Evolutionary conservation across 2,888 invertebrate species (phyloP).

Genomic region (Dryococelus australis): DNA sequence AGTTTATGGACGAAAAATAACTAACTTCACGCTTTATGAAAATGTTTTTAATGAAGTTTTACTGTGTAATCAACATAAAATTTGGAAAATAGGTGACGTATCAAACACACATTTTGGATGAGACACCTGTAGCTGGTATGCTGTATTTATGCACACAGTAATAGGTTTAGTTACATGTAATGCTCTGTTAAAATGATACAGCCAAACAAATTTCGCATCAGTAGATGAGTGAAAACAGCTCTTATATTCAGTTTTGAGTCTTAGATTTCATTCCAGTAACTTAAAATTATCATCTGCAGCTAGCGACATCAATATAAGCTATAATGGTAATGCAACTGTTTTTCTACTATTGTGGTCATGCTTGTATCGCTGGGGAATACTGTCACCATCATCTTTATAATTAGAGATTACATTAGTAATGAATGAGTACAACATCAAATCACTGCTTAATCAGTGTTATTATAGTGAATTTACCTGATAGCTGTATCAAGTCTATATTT

Average conservation of each 20-base stretch:
- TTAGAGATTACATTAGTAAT: too few relatives aligned
- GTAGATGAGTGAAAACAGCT: neutral
- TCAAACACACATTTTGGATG: neutral
- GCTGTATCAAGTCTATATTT: neutral
- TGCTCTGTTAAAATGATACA: neutral
- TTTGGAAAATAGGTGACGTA: neutral
- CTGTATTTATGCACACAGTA: neutral
- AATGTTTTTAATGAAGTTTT: neutral
- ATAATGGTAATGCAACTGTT: neutral
- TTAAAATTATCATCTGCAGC: neutral
- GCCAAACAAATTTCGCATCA: neutral
- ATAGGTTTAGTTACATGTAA: neutral
- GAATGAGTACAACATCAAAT: too few relatives aligned
- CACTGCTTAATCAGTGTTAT: too few relatives aligned
- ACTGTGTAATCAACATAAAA: neutral
- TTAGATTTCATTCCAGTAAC: too few relatives aligned
- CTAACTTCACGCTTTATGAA: neutral
- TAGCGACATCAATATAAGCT: neutral
- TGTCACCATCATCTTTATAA: too few relatives aligned
- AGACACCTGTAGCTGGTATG: neutral
- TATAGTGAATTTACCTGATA: neutral
- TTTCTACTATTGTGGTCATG: neutral
- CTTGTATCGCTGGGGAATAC: too few relatives aligned
- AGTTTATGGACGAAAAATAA: neutral
- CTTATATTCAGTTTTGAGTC: neutral